These are phyloP conservation scores for Mya arenaria DNA, from an alignment of 1,140 invertebrate species.

Conservation along the genomic window DNA sequence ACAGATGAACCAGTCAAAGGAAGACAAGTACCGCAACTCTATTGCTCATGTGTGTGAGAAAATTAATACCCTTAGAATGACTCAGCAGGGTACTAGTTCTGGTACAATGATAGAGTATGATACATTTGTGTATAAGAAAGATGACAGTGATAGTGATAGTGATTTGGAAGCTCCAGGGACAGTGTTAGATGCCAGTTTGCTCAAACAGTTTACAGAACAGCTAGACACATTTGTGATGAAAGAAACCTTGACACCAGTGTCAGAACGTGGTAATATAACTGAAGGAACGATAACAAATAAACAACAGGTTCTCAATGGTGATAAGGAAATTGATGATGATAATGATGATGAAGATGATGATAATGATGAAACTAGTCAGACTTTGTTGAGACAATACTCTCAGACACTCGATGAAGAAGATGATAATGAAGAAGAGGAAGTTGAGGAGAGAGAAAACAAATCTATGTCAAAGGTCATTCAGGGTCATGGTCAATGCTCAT, in stretches of 20 bases:
- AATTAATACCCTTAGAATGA: constrained; percentile 20
- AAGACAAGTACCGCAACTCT: constrained; percentile 23
- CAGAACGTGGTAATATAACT: constrained; percentile 1
- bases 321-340: constrained; percentile 17
- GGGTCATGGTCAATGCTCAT: too few relatives aligned
- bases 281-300: neutral
- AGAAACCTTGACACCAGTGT: neutral
- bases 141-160: constrained; percentile 38
- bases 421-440: constrained; percentile 15
- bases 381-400: constrained; percentile 39
- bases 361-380: neutral
- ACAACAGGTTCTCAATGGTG: neutral
- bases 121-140: constrained; percentile 44
- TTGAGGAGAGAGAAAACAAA: constrained; percentile 25
- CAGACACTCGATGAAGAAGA: constrained; percentile 29
- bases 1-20: constrained; percentile 34
- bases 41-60: constrained; percentile 38
- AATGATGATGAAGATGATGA: constrained; percentile 26
- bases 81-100: neutral
- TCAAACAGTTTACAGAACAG: constrained; percentile 48
- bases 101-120: constrained; percentile 4
- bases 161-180: constrained; percentile 46
- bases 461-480: neutral
- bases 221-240: constrained; percentile 51
- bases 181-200: constrained; percentile 26